These are phyloP conservation scores for Plebejus melissa DNA, from an alignment of 2,888 invertebrate genomes.

Conservation along the genomic window DNA sequence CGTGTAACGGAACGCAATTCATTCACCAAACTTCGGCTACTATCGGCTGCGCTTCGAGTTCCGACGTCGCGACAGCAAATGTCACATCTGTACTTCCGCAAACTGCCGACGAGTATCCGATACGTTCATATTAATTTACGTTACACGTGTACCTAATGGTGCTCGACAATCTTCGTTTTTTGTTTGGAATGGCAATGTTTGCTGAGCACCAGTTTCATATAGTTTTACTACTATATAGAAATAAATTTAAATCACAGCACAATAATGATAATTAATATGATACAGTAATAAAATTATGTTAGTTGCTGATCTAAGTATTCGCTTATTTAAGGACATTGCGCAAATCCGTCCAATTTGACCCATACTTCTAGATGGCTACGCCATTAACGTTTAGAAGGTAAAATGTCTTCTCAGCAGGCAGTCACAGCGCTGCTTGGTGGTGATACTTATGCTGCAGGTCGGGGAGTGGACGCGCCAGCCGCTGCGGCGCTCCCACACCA, in stretches of 20 bases:
- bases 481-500: conserved; percentile 53
- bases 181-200: neutral
- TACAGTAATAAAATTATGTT: neutral
- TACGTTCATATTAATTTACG: neutral
- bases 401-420: conserved; percentile 49
- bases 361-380: neutral
- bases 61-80: neutral
- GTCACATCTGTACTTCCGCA: conserved; percentile 3
- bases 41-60: neutral
- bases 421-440: conserved; percentile 53
- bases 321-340: neutral
- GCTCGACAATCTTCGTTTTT: neutral
- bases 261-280: neutral
- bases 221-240: neutral
- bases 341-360: neutral
- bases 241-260: neutral
- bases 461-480: conserved; percentile 57
- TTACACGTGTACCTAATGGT: neutral
- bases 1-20: conserved; percentile 15
- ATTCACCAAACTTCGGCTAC: conserved; percentile 5
- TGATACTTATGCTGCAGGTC: conserved; percentile 55
- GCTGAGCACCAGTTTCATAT: neutral
- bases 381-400: conserved; percentile 29
- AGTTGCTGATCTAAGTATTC: neutral
- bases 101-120: neutral